Conservation (phyloP, 1,140 invertebrate species). For the Laodelphax striatellus region DNA sequence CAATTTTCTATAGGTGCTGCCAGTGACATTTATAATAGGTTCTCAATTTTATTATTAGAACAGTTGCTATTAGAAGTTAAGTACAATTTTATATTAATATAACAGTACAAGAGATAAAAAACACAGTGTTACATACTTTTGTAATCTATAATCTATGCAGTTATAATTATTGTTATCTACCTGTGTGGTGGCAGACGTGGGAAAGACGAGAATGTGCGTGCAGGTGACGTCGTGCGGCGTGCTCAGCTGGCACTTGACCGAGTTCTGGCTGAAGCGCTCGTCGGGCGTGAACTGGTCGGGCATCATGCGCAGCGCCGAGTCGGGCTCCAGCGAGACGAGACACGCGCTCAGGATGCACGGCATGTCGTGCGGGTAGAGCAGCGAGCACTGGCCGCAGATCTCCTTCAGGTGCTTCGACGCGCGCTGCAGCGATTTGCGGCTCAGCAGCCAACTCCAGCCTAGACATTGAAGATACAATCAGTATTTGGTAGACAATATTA, state of each 20-base stretch:
- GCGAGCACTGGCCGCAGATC: conserved; percentile 77
- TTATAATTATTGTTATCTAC: conserved; percentile 41
- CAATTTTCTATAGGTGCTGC: no score
- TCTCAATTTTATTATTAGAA: no score
- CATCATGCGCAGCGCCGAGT: conserved; percentile 86
- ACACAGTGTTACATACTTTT: no score
- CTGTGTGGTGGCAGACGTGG: conserved; percentile 92
- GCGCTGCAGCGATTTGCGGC: conserved; percentile 77
- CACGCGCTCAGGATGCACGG: conserved; percentile 94
- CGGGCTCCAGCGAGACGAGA: conserved; percentile 91
- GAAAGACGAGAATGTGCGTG: conserved; percentile 98
- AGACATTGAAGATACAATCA: conserved; percentile 20
- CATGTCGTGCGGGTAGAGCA: conserved; percentile 64
- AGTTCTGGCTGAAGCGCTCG: conserved; percentile 74
- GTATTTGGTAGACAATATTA: no score
- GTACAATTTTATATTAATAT: no score
- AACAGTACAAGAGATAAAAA: no score
- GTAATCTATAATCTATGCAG: no score
- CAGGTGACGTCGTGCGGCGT: conserved; percentile 90
- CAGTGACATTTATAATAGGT: no score
- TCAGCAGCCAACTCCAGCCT: conserved; percentile 89
- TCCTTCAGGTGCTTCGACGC: conserved; percentile 82
- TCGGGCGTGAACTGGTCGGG: conserved; percentile 90
- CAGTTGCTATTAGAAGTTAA: no score
- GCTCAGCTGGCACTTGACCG: conserved; percentile 70